These are phyloP conservation scores for Anthopleura xanthogrammica DNA, from an alignment of 92 coral and sea anemone genomes.

Conservation along the genomic window DNA sequence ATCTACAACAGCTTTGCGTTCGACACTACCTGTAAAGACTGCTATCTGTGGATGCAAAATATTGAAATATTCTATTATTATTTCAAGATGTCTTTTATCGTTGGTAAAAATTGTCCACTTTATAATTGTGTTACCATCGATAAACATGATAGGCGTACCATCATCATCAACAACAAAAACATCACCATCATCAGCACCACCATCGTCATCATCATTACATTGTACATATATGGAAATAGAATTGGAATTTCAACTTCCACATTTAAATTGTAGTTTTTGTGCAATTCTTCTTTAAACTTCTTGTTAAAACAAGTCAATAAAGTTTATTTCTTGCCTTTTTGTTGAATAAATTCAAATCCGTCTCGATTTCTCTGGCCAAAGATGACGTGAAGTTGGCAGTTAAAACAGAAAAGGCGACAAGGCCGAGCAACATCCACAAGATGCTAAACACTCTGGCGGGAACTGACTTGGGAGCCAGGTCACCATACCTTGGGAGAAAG, in stretches of 20 bases:
- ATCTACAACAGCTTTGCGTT: conserved; percentile 45
- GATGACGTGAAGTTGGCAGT: conserved; percentile 98
- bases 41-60: conserved; percentile 41
- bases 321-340: conserved; percentile 54
- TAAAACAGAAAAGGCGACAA: conserved; percentile 96
- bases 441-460: conserved; percentile 90
- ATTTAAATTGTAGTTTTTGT: too few relatives aligned
- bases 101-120: background rate
- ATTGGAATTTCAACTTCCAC: too few relatives aligned
- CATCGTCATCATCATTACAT: too few relatives aligned
- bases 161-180: too few relatives aligned
- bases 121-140: too few relatives aligned
- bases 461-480: conserved; percentile 89
- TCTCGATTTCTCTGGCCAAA: conserved; percentile 74
- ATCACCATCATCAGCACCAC: too few relatives aligned
- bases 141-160: too few relatives aligned
- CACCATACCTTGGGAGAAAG: conserved; percentile 72
- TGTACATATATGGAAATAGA: too few relatives aligned
- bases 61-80: too few relatives aligned
- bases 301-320: too few relatives aligned
- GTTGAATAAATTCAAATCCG: conserved; percentile 80
- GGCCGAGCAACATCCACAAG: conserved; percentile 93
- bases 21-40: conserved; percentile 44
- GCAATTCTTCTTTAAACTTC: too few relatives aligned
- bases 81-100: background rate